Evolutionary conservation across 2,888 invertebrate genomes (phyloP).

Genomic region (Melanchra persicariae): DNA sequence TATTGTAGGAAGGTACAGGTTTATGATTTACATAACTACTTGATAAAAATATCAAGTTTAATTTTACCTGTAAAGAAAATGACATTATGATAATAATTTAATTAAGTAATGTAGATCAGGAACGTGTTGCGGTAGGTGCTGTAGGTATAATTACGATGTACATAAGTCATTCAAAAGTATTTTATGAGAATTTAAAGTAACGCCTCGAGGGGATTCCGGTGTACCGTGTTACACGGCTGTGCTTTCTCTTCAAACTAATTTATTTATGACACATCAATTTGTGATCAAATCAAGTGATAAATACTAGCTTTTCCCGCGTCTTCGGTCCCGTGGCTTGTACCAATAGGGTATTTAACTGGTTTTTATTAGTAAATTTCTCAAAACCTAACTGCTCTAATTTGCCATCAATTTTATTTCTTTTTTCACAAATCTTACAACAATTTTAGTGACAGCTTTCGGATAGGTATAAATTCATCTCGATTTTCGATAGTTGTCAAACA

Average conservation of each 20-base stretch:
- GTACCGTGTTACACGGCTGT: background rate
- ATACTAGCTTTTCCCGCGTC: too few species aligned
- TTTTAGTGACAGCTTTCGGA: too few species aligned
- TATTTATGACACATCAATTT: too few species aligned
- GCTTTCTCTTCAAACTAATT: conserved; percentile 25
- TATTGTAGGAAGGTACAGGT: conserved; percentile 42
- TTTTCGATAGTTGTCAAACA: too few species aligned
- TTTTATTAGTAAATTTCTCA: too few species aligned
- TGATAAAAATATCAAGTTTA: conserved; percentile 33
- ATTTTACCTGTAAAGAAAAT: conserved; percentile 38
- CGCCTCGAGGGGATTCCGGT: conserved; percentile 44
- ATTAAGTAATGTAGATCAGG: conserved; percentile 35
- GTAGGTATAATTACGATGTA: conserved; percentile 35
- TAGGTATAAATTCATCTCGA: too few species aligned
- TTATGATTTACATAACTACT: conserved; percentile 55
- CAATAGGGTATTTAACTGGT: too few species aligned
- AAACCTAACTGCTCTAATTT: too few species aligned
- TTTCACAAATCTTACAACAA: too few species aligned
- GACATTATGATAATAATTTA: conserved; percentile 49
- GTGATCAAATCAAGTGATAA: too few species aligned
- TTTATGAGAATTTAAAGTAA: conserved; percentile 32
- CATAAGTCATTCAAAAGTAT: conserved; percentile 20
- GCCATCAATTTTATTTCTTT: too few species aligned
- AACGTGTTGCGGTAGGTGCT: conserved; percentile 3
- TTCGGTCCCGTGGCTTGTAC: too few species aligned